A percentile compares a stretch with the other conserved stretches of the same genome.
These are phyloP conservation scores for Parelbella ahira DNA, from an alignment of 2,888 invertebrate species.

Conservation along the genomic window DNA sequence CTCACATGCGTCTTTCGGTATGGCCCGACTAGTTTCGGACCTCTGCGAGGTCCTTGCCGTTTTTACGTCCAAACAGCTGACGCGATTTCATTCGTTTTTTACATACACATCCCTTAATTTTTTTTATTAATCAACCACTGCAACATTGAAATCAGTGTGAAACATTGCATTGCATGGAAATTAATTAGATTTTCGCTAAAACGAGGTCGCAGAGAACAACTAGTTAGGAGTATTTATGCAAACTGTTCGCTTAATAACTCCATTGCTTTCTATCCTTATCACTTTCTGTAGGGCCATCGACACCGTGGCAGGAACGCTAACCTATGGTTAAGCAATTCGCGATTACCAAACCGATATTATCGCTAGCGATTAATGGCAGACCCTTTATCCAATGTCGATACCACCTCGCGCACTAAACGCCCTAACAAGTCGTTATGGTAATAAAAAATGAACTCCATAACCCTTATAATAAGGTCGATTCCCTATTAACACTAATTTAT, in stretches of 20 bases:
- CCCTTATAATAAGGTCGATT: constrained; percentile 32
- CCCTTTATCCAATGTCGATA: constrained; percentile 73
- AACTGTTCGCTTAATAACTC: constrained; percentile 14
- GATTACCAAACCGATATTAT: constrained; percentile 74
- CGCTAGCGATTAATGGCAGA: constrained; percentile 68
- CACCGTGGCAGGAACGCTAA: constrained; percentile 50
- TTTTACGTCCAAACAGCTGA: too few relatives aligned
- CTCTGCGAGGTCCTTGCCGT: too few relatives aligned
- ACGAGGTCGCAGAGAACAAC: not conserved
- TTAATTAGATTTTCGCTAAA: too few relatives aligned
- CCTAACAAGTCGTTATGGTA: too few relatives aligned
- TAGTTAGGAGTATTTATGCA: constrained; percentile 7
- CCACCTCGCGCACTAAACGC: constrained; percentile 38
- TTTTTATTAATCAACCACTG: too few relatives aligned
- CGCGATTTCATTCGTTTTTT: too few relatives aligned
- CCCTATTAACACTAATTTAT: constrained; percentile 21
- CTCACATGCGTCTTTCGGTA: too few relatives aligned
- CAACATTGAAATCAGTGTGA: too few relatives aligned
- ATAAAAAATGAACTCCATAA: too few relatives aligned
- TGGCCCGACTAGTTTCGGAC: too few relatives aligned
- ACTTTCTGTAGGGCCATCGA: constrained; percentile 45
- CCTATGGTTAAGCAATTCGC: constrained; percentile 71
- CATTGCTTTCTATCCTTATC: constrained; percentile 27
- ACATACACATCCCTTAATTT: too few relatives aligned
- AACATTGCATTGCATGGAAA: too few relatives aligned